phyloP scores from a whole-genome alignment of 2,888 invertebrate genomes.

The Andrena fulva region DNA sequence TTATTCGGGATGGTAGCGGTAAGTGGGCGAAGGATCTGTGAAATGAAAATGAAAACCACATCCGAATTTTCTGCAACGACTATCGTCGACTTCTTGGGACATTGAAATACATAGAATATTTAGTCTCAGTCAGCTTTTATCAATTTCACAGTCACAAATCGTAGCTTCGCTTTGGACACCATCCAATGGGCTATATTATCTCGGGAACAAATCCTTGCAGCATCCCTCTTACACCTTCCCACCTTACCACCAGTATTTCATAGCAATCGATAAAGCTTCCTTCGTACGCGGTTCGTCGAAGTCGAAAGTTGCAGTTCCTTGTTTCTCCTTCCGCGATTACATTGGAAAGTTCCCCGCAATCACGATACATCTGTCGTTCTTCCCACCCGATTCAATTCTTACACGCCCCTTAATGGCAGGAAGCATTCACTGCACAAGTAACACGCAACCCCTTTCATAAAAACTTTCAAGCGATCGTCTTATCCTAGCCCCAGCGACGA shows the following conservation, averaged over 20 bases:
- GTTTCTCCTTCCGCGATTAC: conserved; percentile 14
- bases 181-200: conserved; percentile 25
- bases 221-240: neutral
- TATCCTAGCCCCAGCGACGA: conserved; percentile 28
- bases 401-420: too few relatives aligned
- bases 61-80: too few relatives aligned
- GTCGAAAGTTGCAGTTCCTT: conserved; percentile 37
- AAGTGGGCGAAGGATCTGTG: too few relatives aligned
- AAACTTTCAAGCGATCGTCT: conserved; percentile 28
- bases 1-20: too few relatives aligned
- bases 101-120: too few relatives aligned
- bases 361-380: conserved; percentile 24
- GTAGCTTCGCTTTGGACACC: neutral
- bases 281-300: conserved; percentile 31
- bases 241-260: neutral
- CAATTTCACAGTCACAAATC: neutral
- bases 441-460: neutral
- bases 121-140: too few relatives aligned
- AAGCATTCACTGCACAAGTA: too few relatives aligned
- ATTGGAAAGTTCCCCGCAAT: conserved; percentile 23
- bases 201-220: neutral
- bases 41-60: too few relatives aligned
- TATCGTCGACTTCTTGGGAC: too few relatives aligned
- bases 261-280: conserved; percentile 4
- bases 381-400: neutral